Evolutionary conservation across 2,888 invertebrate species (phyloP).

Genomic region (Meandrusa payeni): DNA sequence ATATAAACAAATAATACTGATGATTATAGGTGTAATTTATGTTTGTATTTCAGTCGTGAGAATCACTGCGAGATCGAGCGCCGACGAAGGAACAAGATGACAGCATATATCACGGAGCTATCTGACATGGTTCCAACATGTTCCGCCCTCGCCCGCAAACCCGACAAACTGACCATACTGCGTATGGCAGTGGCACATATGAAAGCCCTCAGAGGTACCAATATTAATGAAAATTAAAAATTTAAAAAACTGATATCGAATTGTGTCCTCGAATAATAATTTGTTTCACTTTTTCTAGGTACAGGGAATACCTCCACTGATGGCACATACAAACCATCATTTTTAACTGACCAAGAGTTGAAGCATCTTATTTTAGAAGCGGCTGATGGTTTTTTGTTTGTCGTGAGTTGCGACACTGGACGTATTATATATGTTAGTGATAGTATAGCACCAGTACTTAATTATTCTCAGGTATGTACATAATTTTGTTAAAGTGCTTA

Average conservation of each 20-base stretch:
- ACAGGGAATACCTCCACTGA: conserved; percentile 98
- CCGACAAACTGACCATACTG: conserved; percentile 98
- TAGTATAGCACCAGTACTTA: conserved; percentile 98
- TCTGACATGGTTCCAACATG: conserved; percentile 99
- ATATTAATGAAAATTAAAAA: conserved; percentile 1
- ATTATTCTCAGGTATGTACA: conserved; percentile 90
- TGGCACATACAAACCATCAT: conserved; percentile 98
- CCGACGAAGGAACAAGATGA: conserved; percentile 99
- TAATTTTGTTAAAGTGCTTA: neutral
- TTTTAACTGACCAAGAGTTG: conserved; percentile 98
- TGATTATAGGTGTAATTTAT: neutral
- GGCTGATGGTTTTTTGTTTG: conserved; percentile 97
- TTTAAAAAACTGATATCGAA: no score
- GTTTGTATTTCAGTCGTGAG: conserved; percentile 85
- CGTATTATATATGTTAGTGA: conserved; percentile 99
- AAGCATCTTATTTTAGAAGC: conserved; percentile 99
- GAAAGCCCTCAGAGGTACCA: conserved; percentile 95
- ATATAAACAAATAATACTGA: no score
- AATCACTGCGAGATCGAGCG: conserved; percentile 99
- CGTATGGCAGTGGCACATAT: conserved; percentile 99
- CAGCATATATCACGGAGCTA: conserved; percentile 99
- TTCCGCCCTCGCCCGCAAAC: conserved; percentile 98
- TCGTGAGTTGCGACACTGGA: conserved; percentile 98
- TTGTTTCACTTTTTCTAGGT: conserved; percentile 75
- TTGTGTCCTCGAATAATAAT: no score